phyloP scores from a whole-genome alignment of 1,140 invertebrate species.

The Drosophila ohnishii region DNA sequence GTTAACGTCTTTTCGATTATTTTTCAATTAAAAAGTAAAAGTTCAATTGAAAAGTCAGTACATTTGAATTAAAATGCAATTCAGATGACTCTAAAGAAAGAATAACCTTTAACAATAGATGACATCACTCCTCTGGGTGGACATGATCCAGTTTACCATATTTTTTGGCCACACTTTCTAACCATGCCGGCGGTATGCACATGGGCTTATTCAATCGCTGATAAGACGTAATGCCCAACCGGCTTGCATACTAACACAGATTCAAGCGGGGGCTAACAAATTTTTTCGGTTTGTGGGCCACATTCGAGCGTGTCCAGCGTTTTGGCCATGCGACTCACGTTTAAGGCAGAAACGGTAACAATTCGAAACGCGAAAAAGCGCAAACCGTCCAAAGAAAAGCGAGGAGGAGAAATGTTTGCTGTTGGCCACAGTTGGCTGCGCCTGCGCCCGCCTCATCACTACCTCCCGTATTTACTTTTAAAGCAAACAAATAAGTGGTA shows the following conservation, averaged over 20 bases:
- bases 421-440: conserved; percentile 64
- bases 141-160: conserved; percentile 4
- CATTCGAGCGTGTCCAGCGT: conserved; percentile 70
- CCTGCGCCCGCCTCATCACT: conserved; percentile 45
- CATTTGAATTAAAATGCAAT: too few species aligned
- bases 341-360: conserved; percentile 51
- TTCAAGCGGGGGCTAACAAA: conserved; percentile 56
- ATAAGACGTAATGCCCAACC: conserved; percentile 76
- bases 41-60: too few species aligned
- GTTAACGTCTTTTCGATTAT: too few species aligned
- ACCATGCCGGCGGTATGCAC: conserved; percentile 12
- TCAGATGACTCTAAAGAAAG: too few species aligned
- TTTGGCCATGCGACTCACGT: conserved; percentile 72
- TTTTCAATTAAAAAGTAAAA: too few species aligned
- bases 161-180: conserved; percentile 67
- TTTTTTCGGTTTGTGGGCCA: conserved; percentile 58
- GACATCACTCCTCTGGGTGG: neutral
- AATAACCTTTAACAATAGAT: neutral
- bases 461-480: conserved; percentile 65
- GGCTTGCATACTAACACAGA: conserved; percentile 65
- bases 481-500: conserved; percentile 40
- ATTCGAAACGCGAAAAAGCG: conserved; percentile 13
- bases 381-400: conserved; percentile 33
- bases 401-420: conserved; percentile 68
- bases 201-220: conserved; percentile 69